A percentile compares a stretch with the other conserved stretches of the same genome.
Evolutionary conservation across 2,888 invertebrate species (phyloP).

Genomic region (Yponomeuta sedellus): DNA sequence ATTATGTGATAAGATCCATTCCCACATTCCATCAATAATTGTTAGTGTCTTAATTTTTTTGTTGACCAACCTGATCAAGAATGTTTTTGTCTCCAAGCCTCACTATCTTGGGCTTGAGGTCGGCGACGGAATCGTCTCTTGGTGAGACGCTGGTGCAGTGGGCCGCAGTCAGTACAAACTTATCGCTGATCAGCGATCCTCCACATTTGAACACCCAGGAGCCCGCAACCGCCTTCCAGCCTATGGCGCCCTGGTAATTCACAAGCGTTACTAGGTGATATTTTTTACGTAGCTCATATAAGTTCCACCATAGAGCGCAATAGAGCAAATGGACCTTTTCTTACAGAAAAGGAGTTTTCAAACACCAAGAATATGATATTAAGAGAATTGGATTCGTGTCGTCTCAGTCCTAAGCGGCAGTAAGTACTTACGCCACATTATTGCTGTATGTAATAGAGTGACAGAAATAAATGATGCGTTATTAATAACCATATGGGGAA

Average conservation of each 20-base stretch:
- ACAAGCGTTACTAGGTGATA: not conserved
- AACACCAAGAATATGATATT: too few species aligned
- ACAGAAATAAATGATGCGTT: not conserved
- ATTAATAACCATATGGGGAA: slow-evolving; percentile 15
- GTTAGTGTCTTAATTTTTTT: too few species aligned
- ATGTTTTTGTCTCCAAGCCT: slow-evolving; percentile 36
- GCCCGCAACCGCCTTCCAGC: slow-evolving; percentile 33
- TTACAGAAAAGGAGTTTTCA: too few species aligned
- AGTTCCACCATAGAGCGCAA: too few species aligned
- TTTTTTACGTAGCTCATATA: too few species aligned
- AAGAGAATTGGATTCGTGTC: too few species aligned
- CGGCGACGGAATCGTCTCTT: slow-evolving; percentile 27
- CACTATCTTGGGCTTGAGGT: slow-evolving; percentile 34
- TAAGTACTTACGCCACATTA: too few species aligned
- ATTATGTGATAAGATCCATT: too few species aligned
- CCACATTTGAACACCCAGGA: slow-evolving; percentile 68
- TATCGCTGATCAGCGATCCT: slow-evolving; percentile 77
- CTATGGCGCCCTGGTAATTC: slow-evolving; percentile 35
- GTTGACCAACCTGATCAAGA: slow-evolving; percentile 24
- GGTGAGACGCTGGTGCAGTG: slow-evolving; percentile 63
- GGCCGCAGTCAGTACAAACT: slow-evolving; percentile 79
- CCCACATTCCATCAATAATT: too few species aligned
- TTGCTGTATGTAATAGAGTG: too few species aligned
- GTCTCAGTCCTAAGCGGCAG: too few species aligned
- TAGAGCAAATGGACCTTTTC: too few species aligned